These are phyloP conservation scores for Globicephala melas DNA, from an alignment of 2,113 vertebrate species.

Conservation along the genomic window DNA sequence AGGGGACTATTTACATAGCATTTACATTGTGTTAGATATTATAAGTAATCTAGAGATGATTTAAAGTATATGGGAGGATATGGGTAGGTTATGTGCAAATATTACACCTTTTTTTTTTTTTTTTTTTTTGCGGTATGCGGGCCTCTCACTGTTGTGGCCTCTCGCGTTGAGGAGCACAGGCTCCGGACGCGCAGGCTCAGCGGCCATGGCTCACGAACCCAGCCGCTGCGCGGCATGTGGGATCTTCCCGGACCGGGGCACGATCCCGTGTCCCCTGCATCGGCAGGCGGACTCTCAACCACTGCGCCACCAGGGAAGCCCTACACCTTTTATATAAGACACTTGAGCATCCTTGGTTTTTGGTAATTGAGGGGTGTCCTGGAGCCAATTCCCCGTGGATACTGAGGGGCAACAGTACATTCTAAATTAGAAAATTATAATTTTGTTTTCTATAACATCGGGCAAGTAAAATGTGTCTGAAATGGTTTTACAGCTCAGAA, in stretches of 20 bases:
- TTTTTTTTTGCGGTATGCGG: no score
- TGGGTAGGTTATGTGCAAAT: background rate
- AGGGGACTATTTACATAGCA: background rate
- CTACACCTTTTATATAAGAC: background rate
- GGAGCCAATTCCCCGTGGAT: background rate
- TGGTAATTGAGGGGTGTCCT: background rate
- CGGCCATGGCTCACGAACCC: no score
- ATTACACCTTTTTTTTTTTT: background rate
- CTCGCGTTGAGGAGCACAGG: no score
- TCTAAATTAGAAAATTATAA: slow-evolving; percentile 24
- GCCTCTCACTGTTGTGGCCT: no score
- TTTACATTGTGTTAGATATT: background rate
- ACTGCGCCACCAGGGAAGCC: no score
- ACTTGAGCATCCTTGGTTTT: background rate
- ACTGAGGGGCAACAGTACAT: background rate
- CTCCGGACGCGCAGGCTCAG: no score
- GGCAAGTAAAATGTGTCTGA: background rate
- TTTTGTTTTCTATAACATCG: background rate
- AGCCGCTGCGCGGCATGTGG: no score
- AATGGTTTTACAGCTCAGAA: background rate
- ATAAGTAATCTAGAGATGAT: background rate
- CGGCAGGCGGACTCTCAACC: no score
- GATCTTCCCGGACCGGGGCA: no score
- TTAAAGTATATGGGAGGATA: background rate
- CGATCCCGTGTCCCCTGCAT: no score